A percentile compares a stretch with the other conserved stretches of the same genome.
These are phyloP conservation scores for Ornithoptera priamus DNA, from an alignment of 2,888 invertebrate species.

Conservation along the genomic window DNA sequence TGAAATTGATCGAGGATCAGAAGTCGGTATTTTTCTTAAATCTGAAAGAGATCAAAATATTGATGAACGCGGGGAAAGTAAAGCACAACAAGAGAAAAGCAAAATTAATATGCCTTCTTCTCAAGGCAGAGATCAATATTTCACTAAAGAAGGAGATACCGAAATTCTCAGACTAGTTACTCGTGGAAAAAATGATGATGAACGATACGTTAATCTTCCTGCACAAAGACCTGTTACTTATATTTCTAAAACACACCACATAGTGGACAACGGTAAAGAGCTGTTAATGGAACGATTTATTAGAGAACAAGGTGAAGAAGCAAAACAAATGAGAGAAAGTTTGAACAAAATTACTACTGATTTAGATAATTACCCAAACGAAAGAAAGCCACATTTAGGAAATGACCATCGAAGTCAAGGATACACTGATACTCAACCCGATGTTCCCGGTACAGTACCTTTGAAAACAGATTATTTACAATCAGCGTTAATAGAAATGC, in stretches of 20 bases:
- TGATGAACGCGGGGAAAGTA: conserved; percentile 55
- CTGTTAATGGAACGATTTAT: conserved; percentile 91
- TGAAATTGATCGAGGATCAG: conserved; percentile 88
- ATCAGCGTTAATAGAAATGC: conserved; percentile 70
- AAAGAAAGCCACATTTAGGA: conserved; percentile 65
- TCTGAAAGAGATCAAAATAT: conserved; percentile 58
- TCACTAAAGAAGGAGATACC: conserved; percentile 91
- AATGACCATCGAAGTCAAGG: conserved; percentile 61
- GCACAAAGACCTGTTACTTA: conserved; percentile 77
- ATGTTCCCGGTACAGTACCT: conserved; percentile 69
- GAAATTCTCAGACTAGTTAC: conserved; percentile 90
- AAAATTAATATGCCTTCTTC: conserved; percentile 61
- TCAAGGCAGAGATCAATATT: conserved; percentile 84
- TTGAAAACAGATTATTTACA: conserved; percentile 66
- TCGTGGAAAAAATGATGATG: conserved; percentile 84
- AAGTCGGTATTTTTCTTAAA: conserved; percentile 75
- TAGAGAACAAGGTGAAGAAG: conserved; percentile 87
- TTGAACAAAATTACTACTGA: conserved; percentile 68
- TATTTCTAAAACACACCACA: conserved; percentile 80
- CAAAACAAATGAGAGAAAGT: conserved; percentile 79
- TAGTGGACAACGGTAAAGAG: conserved; percentile 89
- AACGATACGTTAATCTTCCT: conserved; percentile 81
- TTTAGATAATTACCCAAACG: conserved; percentile 71
- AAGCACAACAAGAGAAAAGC: conserved; percentile 54
- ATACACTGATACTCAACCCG: conserved; percentile 56